Base-by-base conservation (phyloP, 1,140 invertebrate species). In the Macrosteles quadrilineatus region DNA sequence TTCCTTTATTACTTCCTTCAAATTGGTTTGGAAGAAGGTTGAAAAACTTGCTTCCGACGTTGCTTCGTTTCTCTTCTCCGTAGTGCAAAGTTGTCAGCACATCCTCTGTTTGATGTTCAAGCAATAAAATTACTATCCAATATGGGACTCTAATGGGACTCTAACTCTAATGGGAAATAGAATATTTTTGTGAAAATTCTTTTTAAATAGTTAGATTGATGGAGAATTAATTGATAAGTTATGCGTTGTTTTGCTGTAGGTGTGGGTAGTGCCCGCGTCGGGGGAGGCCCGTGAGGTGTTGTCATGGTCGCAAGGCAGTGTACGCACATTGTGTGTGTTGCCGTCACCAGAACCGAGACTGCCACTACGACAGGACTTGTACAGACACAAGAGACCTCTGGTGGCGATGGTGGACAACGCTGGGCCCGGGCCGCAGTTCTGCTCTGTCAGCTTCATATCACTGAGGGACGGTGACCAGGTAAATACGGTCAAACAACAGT, bases 201-300 rank as follows among this genome's bases (percentile, higher is more conserved):
- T n/a, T n/a, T n/a, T n/a, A n/a, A n/a, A n/a, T n/a, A n/a, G n/a
- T n/a, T n/a, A n/a, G n/a, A n/a, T n/a, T n/a, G n/a, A n/a, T n/a
- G n/a, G n/a, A n/a, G n/a, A n/a, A n/a, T n/a, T n/a, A n/a, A n/a
- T n/a, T n/a, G n/a, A n/a, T n/a, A n/a, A n/a, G n/a, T n/a, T n/a
- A n/a, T n/a, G n/a, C n/a, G n/a, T n/a, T n/a, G n/a, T 36, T 6
- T 36, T 36, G 32, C 14, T 50, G 47, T 71, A 89, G 87, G 87
- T 92, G 68, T 93, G 91, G 91, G 79, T 88, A 36, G 85, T 93
- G 65, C 86, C 89, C 21, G 88, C 91, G 11, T 93, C 88, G 75
- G 95, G 95, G 12, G 95, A 98, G 79, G 95, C 95, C 0, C 90
- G 92, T 62, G 95, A 97, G 82, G 90, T 97, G 9, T 79, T 98